Evolutionary conservation across 2,888 invertebrate genomes (phyloP).

Genomic region (Xylocampa areola): DNA sequence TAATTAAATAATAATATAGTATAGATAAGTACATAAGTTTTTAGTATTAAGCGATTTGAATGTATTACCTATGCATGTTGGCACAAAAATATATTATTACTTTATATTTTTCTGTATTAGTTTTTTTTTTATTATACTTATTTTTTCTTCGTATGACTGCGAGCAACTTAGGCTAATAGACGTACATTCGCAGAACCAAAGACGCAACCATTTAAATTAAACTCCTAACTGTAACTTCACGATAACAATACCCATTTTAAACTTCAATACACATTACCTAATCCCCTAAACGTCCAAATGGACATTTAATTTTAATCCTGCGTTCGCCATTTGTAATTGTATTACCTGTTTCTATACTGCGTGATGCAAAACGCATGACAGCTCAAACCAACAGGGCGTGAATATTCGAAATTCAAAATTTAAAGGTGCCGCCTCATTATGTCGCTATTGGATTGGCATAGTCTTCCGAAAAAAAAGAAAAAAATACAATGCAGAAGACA

Average conservation of each 20-base stretch:
- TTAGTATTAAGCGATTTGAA: too few species aligned
- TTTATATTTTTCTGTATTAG: too few species aligned
- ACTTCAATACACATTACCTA: conserved; percentile 36
- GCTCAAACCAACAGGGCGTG: conserved; percentile 62
- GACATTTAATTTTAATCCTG: conserved; percentile 67
- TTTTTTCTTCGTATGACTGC: too few species aligned
- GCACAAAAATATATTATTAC: too few species aligned
- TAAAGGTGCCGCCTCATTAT: conserved; percentile 51
- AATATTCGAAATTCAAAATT: conserved; percentile 64
- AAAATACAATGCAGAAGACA: conserved; percentile 41
- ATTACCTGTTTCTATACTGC: conserved; percentile 53
- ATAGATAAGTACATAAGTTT: too few species aligned
- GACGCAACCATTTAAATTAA: not conserved
- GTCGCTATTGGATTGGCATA: conserved; percentile 76
- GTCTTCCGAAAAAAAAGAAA: conserved; percentile 71
- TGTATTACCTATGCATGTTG: too few species aligned
- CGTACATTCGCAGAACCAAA: too few species aligned
- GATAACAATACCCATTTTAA: conserved; percentile 24
- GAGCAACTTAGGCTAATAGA: not conserved
- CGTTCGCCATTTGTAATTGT: conserved; percentile 59
- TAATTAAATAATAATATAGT: too few species aligned
- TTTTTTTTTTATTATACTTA: too few species aligned
- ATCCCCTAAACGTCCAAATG: conserved; percentile 54
- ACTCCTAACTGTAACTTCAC: not conserved
- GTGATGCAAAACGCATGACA: conserved; percentile 64